A percentile compares a stretch with the other conserved stretches of the same genome.
phyloP scores from a whole-genome alignment of 30 jellyfish, hydroid and myxozoan genomes.

The Turritopsis dohrnii region DNA sequence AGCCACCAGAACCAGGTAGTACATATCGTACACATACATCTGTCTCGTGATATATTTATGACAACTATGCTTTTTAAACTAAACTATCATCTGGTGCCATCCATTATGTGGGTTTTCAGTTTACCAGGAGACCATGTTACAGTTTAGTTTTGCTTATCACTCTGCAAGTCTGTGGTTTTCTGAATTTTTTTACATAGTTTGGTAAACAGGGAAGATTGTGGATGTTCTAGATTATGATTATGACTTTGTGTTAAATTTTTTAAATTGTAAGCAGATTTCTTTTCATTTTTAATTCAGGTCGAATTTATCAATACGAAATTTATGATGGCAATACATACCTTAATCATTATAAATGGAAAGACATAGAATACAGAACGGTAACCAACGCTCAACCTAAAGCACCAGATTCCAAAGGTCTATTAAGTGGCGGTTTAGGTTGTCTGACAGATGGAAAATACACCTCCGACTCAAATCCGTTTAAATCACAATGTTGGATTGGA shows the following conservation, averaged over 20 bases:
- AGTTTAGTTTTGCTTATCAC: too few species aligned
- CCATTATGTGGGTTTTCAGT: too few species aligned
- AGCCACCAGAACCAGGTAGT: not conserved
- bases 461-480: slow-evolving; percentile 14
- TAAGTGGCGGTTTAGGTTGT: slow-evolving; percentile 33
- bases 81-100: too few species aligned
- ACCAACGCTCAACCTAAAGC: not conserved
- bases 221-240: too few species aligned
- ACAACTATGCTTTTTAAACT: too few species aligned
- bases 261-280: not conserved
- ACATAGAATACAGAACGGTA: slow-evolving; percentile 1
- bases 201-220: too few species aligned
- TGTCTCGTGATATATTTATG: not conserved
- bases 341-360: slow-evolving; percentile 10
- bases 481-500: slow-evolving; percentile 30
- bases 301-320: slow-evolving; percentile 20
- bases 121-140: too few species aligned
- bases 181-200: too few species aligned
- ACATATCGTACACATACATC: not conserved
- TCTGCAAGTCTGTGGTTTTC: too few species aligned
- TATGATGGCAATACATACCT: not conserved
- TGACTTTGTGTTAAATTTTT: too few species aligned
- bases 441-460: not conserved
- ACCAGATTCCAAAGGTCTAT: not conserved
- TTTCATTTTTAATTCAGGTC: slow-evolving; percentile 6